These are phyloP conservation scores for Macrobrachium rosenbergii DNA, from an alignment of 1,140 invertebrate species.

Conservation along the genomic window DNA sequence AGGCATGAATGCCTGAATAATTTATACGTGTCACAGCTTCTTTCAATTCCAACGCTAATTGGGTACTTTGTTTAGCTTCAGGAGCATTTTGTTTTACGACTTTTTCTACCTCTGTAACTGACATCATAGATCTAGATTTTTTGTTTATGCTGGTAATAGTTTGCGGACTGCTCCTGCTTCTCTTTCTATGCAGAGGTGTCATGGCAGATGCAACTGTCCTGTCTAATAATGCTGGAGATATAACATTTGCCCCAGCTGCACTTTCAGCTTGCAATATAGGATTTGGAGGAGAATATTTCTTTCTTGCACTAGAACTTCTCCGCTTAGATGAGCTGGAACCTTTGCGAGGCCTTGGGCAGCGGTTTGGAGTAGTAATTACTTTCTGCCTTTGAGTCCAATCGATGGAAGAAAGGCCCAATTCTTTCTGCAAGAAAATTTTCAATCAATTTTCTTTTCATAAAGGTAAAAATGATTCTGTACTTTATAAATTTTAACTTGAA, in stretches of 20 bases:
- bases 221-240: neutral
- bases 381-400: constrained; percentile 50
- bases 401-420: constrained; percentile 71
- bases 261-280: neutral
- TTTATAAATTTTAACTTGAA: neutral
- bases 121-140: neutral
- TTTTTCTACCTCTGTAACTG: neutral
- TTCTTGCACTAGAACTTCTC: neutral
- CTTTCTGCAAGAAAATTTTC: constrained; percentile 70
- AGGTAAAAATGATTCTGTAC: neutral
- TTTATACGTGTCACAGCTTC: no score
- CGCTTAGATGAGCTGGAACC: neutral
- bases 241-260: neutral
- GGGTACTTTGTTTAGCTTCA: no score
- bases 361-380: constrained; percentile 15
- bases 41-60: no score
- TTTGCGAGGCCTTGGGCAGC: neutral
- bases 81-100: neutral
- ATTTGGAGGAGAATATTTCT: constrained; percentile 2
- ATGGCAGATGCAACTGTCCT: neutral
- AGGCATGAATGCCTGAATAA: no score
- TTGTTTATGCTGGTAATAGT: neutral
- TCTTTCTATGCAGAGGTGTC: constrained; percentile 23
- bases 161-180: neutral
- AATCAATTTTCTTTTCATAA: neutral